phyloP scores from a whole-genome alignment of 2,888 invertebrate species.

The Teleogryllus oceanicus region DNA sequence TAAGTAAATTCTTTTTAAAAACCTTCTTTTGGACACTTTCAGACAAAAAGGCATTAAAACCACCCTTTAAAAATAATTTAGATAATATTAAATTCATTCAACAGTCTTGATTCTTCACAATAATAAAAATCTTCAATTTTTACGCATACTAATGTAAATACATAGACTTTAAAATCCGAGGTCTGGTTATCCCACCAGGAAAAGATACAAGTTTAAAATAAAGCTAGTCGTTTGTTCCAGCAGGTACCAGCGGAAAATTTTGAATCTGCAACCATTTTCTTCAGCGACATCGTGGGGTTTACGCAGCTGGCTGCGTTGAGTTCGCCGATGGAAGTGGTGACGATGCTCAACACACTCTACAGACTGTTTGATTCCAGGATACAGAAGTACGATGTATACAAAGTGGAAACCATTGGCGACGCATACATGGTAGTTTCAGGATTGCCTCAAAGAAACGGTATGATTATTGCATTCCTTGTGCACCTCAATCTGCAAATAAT shows the following conservation, averaged over 20 bases:
- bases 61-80: too few relatives aligned
- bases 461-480: constrained; percentile 20
- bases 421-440: constrained; percentile 63
- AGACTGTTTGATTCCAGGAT: constrained; percentile 68
- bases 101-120: not conserved
- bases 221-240: constrained; percentile 25
- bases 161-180: too few relatives aligned
- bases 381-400: constrained; percentile 68
- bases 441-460: constrained; percentile 56
- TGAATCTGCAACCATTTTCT: constrained; percentile 66
- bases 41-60: too few relatives aligned
- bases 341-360: constrained; percentile 70
- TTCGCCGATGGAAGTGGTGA: constrained; percentile 62
- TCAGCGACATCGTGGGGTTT: constrained; percentile 69
- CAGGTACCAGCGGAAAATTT: constrained; percentile 62
- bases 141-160: too few relatives aligned
- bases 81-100: not conserved
- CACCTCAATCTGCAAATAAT: not conserved
- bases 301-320: constrained; percentile 60
- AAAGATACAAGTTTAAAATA: too few relatives aligned
- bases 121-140: too few relatives aligned
- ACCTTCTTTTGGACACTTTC: too few relatives aligned
- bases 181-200: too few relatives aligned
- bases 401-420: constrained; percentile 64
- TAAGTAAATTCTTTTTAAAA: too few relatives aligned